Base-by-base conservation (phyloP, 2,797 vertebrate species). In the Cheirogaleus major region DNA sequence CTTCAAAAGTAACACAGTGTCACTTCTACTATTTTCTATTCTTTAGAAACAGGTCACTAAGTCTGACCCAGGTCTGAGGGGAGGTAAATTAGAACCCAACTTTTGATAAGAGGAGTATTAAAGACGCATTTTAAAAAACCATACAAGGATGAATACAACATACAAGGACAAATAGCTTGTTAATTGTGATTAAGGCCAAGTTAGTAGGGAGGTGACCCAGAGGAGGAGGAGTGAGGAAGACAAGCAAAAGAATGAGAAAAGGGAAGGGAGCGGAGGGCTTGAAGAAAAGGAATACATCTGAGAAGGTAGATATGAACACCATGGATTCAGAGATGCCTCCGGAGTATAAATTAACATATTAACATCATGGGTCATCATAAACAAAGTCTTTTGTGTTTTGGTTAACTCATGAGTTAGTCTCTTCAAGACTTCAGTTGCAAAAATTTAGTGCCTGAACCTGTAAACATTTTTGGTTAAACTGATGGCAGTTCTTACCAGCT, bases 1-100 rank as follows among this genome's bases (percentile, higher is more conserved):
- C 20, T 41, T 76, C 50, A 15, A 30, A 14, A 22, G 32, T 22
- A 18, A 76, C 38, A 27, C 32, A 35, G 35, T 4, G 2, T 20
- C 63, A 69, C 5, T 57, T 57, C 15, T 4, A 30, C 2, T 30
- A 69, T 11, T 45, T 41, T 57, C 65, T 70, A 0, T 22, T 52
- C 15, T 32, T 41, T 13, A 80, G n/a, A 50, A 65, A 59, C 10
- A 59, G 50, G 20, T 30, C 63, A 25, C 1, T 3, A 27, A 10
- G 12, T 14, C n/a, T 27, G 30, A 20, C 32, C n/a, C 7, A 43
- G 50, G 12, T 38, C n/a, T 32, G 30, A 67, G 15, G 1, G 1
- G 3, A 30, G 38, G 8, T 1, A 2, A 69, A 23, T 22, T 2
- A 61, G 14, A 52, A 18, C 9, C 45, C 20, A 22, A 2, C 2